Evolutionary conservation across 2,797 vertebrate genomes (phyloP), one percentile per base, ranked within the genome.

Genomic region (Danio aesculapii): DNA sequence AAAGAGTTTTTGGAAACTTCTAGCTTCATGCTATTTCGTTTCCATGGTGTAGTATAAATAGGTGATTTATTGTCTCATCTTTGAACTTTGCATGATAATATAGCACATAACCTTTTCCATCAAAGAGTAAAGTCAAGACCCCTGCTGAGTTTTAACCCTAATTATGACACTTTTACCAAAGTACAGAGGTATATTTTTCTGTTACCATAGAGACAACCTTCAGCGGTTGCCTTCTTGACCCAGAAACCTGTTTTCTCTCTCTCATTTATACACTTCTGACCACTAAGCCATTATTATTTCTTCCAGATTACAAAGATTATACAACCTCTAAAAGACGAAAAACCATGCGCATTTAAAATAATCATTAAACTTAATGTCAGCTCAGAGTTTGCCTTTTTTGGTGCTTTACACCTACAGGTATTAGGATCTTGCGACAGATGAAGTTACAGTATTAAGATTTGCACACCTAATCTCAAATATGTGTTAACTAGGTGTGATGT

Each of bases 171-270:
- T 77, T 58, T 44, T 55, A 53, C 39, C 58, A 10, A 61, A 44
- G 59, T n/a, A 77, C 47, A 13, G 66, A 17, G 9, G 46, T 53
- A 53, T 74, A 61, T 53, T 79, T 69, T 53, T 61, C 71, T 11
- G 72, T 73, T 77, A 64, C 75, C 79, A 66, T 75, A 76, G 57
- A 70, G 49, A 68, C 79, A 79, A 83, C 63, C 70, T 84, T 63
- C 53, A 69, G 62, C 8, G 8, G 12, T 72, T 70, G 8, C 46
- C 55, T 58, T 77, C 46, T 72, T 83, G 81, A 81, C 81, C 83
- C 68, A 83, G 67, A 83, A 85, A 83, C 81, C 83, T 62, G 16
- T 53, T 86, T 83, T 69, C 63, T 86, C 68, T 62, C 17, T 39
- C 70, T 43, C 1, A 41, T 57, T 21, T 77, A 39, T 72, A 63